Conservation (phyloP, 2,797 vertebrate genomes). For the Melanotaenia parkinsoni region DNA sequence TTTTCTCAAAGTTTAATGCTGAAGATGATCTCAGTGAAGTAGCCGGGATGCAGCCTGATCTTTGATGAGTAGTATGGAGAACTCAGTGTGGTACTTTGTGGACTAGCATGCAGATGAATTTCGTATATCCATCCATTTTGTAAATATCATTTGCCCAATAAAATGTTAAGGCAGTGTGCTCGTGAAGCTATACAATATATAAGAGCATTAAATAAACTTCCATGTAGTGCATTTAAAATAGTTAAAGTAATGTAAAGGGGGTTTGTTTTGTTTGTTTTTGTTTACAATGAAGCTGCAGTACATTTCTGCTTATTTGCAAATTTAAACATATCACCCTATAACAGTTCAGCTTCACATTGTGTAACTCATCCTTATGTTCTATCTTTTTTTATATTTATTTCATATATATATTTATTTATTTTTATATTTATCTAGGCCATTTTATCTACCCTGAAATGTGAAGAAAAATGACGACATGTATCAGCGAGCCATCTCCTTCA, state of each 20-base stretch:
- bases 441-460: conserved; percentile 25
- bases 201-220: not conserved
- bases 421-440: conserved; percentile 17
- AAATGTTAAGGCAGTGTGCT: not conserved
- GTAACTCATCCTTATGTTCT: conserved; percentile 1
- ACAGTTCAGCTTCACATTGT: not conserved
- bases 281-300: not conserved
- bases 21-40: too few relatives aligned
- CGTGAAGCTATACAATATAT: not conserved
- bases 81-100: too few relatives aligned
- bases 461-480: conserved; percentile 42
- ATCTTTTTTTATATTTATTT: too few relatives aligned
- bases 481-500: conserved; percentile 28
- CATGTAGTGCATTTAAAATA: not conserved
- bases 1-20: too few relatives aligned
- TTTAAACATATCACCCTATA: not conserved
- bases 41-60: too few relatives aligned
- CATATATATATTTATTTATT: too few relatives aligned
- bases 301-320: conserved; percentile 1
- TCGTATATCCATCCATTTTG: too few relatives aligned
- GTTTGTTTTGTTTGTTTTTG: not conserved
- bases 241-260: not conserved
- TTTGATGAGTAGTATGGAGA: too few relatives aligned
- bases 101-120: too few relatives aligned
- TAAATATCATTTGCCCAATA: too few relatives aligned